phyloP scores from a whole-genome alignment of 1,140 invertebrate genomes.

The Aphelenchoides fujianensis region DNA sequence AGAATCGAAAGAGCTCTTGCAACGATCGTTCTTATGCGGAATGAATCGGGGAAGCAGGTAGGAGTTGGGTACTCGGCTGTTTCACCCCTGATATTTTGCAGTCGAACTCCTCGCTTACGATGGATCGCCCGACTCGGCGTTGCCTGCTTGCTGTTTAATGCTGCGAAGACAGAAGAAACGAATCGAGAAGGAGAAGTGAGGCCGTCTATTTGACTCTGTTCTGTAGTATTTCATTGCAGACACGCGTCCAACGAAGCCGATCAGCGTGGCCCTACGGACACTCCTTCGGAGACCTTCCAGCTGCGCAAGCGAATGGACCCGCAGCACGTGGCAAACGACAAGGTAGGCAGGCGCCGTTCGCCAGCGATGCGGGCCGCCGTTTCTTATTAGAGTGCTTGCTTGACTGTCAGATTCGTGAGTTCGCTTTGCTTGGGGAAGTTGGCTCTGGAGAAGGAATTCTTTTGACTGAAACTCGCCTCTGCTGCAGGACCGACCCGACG shows the following conservation, averaged over 20 bases:
- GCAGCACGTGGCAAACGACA: conserved; percentile 1
- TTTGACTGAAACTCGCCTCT: neutral
- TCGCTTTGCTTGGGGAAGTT: conserved; percentile 2
- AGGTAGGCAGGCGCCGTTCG: conserved; percentile 3
- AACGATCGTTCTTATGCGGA: conserved; percentile 1
- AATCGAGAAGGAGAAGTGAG: neutral
- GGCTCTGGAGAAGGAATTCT: neutral
- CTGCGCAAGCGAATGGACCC: conserved; percentile 7
- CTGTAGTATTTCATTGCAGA: neutral
- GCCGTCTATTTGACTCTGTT: no score
- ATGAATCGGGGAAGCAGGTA: neutral
- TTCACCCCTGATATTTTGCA: neutral
- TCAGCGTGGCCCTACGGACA: neutral
- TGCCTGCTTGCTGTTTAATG: neutral
- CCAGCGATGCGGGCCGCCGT: neutral
- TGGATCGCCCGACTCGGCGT: neutral
- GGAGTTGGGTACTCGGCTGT: neutral
- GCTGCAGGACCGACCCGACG: neutral
- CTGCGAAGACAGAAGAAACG: neutral
- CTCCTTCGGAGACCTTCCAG: neutral
- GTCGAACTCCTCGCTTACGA: neutral
- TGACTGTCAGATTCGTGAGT: conserved; percentile 11
- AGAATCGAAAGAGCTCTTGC: no score
- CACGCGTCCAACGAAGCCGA: neutral
- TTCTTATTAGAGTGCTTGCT: conserved; percentile 11